Conservation (phyloP, 2,797 vertebrate species). For the Lacerta agilis region DNA sequence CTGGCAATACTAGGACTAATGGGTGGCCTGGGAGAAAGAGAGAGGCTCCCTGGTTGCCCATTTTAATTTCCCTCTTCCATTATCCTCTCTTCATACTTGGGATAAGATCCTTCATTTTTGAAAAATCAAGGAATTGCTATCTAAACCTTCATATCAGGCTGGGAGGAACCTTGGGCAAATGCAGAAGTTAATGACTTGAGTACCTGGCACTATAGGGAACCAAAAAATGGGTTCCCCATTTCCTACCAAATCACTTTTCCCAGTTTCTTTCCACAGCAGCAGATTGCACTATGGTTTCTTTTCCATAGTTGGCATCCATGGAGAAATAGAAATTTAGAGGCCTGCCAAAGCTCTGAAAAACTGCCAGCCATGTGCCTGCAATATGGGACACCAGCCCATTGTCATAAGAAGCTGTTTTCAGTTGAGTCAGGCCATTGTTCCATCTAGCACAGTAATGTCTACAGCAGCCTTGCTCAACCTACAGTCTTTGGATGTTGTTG, state of each 20-base stretch:
- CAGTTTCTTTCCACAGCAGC: fast-evolving
- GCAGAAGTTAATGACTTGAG: too few relatives aligned
- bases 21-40: background rate
- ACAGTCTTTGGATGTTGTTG: too few relatives aligned
- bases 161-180: background rate
- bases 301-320: background rate
- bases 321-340: background rate
- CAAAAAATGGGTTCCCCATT: background rate
- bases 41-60: background rate
- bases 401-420: background rate
- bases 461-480: background rate
- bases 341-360: background rate
- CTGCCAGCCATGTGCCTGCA: background rate
- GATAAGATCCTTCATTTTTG: background rate
- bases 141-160: background rate
- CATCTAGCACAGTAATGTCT: background rate
- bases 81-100: background rate
- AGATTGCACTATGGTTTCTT: background rate
- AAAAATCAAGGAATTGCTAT: background rate
- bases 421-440: background rate
- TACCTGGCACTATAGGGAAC: background rate
- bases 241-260: background rate
- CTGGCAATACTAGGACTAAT: background rate
- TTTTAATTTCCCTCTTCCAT: background rate
- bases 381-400: background rate